Conservation (phyloP, 2,888 invertebrate species). For the Carcina quercana region DNA sequence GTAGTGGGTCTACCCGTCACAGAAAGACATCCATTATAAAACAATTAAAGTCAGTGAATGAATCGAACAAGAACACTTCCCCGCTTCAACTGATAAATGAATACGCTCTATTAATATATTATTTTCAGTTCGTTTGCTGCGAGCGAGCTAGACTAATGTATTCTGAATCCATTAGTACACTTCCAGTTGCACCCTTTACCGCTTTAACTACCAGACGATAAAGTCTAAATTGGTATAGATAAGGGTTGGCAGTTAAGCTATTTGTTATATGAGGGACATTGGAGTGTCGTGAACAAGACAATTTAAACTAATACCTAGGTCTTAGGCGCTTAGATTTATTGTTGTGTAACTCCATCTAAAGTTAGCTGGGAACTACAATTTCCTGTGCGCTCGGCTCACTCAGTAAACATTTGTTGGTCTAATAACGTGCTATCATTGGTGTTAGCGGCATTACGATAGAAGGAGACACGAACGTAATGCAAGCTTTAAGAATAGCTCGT, state of each 20-base stretch:
- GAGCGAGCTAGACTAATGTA: constrained; percentile 23
- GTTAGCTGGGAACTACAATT: constrained; percentile 8
- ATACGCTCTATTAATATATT: constrained; percentile 24
- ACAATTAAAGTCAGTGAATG: neutral
- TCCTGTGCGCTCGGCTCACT: constrained; percentile 3
- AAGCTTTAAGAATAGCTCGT: too few species aligned
- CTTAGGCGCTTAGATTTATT: constrained; percentile 38
- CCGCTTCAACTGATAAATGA: constrained; percentile 13
- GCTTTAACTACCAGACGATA: neutral
- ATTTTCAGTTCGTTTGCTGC: constrained; percentile 26
- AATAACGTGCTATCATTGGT: too few species aligned
- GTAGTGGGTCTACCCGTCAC: too few species aligned
- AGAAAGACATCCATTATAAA: too few species aligned
- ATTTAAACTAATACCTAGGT: constrained; percentile 38
- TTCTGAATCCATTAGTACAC: constrained; percentile 26
- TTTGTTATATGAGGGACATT: constrained; percentile 6
- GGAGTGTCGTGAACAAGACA: constrained; percentile 31
- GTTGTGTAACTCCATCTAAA: constrained; percentile 7
- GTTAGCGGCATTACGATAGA: too few species aligned
- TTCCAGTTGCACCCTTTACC: constrained; percentile 4
- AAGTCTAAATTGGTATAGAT: constrained; percentile 1
- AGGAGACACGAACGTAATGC: too few species aligned
- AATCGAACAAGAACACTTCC: neutral
- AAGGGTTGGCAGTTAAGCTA: constrained; percentile 8
- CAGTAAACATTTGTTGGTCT: too few species aligned